Conservation (phyloP, 2,888 invertebrate species). For the Polydrusus cervinus region DNA sequence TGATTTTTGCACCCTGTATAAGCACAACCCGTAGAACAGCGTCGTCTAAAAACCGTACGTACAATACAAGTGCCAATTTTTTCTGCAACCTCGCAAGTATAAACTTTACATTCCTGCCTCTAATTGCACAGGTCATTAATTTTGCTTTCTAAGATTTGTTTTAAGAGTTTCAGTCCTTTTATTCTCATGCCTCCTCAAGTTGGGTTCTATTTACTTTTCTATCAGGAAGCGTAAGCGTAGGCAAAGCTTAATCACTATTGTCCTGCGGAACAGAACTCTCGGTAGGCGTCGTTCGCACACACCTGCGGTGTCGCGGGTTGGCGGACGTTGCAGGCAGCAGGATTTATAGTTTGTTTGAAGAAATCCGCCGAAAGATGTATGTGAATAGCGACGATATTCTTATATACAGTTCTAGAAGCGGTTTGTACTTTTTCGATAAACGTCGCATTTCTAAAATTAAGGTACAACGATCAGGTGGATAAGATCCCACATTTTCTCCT, state of each 20-base stretch:
- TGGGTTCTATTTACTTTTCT: conserved; percentile 31
- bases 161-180: conserved; percentile 11
- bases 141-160: conserved; percentile 10
- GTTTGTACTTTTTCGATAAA: no score
- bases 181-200: conserved; percentile 14
- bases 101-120: neutral
- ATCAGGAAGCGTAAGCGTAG: conserved; percentile 35
- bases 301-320: conserved; percentile 40
- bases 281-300: conserved; percentile 38
- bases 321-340: conserved; percentile 27
- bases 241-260: conserved; percentile 31
- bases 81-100: no score
- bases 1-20: no score
- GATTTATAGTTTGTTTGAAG: conserved; percentile 30
- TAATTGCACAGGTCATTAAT: conserved; percentile 14
- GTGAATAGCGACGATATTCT: neutral
- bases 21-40: no score
- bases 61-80: no score
- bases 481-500: no score
- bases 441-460: no score
- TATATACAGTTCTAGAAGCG: no score
- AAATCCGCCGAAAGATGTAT: neutral
- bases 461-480: no score
- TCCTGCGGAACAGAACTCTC: conserved; percentile 26
- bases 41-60: no score